Evolutionary conservation across 2,113 vertebrate species (phyloP).

Genomic region (Dipodomys spectabilis): DNA sequence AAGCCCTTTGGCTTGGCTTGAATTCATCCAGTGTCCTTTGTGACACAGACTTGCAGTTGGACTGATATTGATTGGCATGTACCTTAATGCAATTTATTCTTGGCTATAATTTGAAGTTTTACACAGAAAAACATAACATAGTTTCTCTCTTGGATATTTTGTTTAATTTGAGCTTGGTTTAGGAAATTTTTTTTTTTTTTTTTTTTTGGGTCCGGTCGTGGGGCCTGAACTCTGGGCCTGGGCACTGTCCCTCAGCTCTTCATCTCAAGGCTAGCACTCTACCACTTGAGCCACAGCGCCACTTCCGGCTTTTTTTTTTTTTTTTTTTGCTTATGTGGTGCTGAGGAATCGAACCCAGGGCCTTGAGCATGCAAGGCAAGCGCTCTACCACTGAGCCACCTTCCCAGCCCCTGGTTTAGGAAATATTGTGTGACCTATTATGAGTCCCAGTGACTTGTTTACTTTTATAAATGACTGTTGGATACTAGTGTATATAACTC

Average conservation of each 20-base stretch:
- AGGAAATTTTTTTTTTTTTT: too few species aligned
- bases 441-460: background rate
- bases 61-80: background rate
- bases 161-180: background rate
- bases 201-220: too few species aligned
- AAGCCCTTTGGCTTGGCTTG: background rate
- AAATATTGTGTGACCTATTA: background rate
- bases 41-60: background rate
- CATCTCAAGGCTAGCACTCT: too few species aligned
- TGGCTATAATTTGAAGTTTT: background rate
- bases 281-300: too few species aligned
- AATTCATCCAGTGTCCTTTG: background rate
- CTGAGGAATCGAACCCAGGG: too few species aligned
- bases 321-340: too few species aligned
- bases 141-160: slow-evolving; percentile 11
- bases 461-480: background rate
- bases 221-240: too few species aligned
- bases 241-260: too few species aligned
- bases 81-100: background rate
- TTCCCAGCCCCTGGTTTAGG: too few species aligned
- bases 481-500: background rate
- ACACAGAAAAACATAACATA: background rate
- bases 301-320: too few species aligned
- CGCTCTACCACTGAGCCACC: too few species aligned
- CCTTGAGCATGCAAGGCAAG: too few species aligned